Evolutionary conservation across 2,113 vertebrate genomes (phyloP).

Genomic region (Phrynosoma blainvillii): DNA sequence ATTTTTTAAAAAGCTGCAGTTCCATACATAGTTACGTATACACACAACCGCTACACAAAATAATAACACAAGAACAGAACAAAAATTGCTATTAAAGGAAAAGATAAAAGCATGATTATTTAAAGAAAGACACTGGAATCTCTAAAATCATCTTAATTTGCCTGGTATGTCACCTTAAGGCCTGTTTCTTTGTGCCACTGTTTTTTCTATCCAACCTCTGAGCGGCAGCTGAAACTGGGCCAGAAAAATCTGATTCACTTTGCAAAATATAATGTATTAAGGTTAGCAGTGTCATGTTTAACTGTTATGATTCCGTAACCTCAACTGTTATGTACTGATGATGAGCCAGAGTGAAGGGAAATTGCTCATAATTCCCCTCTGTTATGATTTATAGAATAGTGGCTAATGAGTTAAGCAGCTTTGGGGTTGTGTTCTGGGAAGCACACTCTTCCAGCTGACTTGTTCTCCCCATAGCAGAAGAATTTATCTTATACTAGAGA

Average conservation of each 20-base stretch:
- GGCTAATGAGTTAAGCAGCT: conserved; percentile 42
- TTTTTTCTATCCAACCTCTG: conserved; percentile 46
- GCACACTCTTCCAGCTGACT: conserved; percentile 37
- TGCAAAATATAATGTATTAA: conserved; percentile 1
- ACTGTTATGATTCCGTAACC: conserved; percentile 55
- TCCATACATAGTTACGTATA: neutral
- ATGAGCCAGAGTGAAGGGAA: conserved; percentile 48
- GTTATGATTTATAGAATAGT: conserved; percentile 56
- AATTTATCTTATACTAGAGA: conserved; percentile 45
- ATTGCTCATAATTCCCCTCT: conserved; percentile 25
- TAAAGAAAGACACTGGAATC: conserved; percentile 42
- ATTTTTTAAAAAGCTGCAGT: neutral
- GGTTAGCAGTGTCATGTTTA: conserved; percentile 56
- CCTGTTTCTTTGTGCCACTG: conserved; percentile 48
- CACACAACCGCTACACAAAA: neutral
- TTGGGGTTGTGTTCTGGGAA: conserved; percentile 31
- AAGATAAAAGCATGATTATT: conserved; percentile 43
- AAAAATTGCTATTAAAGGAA: conserved; percentile 47
- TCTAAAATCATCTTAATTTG: conserved; percentile 55
- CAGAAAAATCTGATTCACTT: conserved; percentile 64
- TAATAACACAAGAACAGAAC: conserved; percentile 8
- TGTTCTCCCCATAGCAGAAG: conserved; percentile 45
- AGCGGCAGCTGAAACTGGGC: conserved; percentile 54
- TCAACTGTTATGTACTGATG: conserved; percentile 42
- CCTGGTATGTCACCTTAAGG: conserved; percentile 41